Evolutionary conservation across 2,888 invertebrate species (phyloP), one percentile per base, ranked within the genome.

Genomic region (Smittia aterrima): DNA sequence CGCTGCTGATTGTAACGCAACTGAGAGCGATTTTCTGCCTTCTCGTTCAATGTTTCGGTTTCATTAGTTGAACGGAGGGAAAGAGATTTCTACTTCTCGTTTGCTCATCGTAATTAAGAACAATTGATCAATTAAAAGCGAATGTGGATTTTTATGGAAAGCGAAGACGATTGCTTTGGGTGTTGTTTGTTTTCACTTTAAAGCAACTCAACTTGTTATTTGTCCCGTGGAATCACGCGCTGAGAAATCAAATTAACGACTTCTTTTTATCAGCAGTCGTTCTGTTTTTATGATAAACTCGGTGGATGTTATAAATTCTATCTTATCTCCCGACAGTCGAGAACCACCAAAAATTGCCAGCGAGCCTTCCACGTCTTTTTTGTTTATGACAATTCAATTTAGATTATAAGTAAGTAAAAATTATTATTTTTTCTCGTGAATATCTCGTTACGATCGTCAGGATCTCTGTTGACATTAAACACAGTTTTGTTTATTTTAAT

Each of bases 51-150:
- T 70, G 11, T 27, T 41, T 38, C 58, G 20, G 25, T 27, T 62
- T 54, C 47, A 47, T 47, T 47, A 47, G 16, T n/a, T n/a, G 16
- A 2, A 47, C 1, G 2, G 32, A 32, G 32, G 32, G 47, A 22
- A 38, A 72, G n/a, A n/a, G 72, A 72, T 62, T 72, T 72, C 27
- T 32, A 18, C 54, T 58, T 58, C 58, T 58, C 58, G 58, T 58
- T 72, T 22, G 71, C 66, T 38, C 47, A 47, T 66, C 32, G 38
- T 62, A 62, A 72, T 72, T 72, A 72, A 72, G 38, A 38, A n/a
- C 72, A 72, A 72, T 72, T 72, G 72, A 62, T 72, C 54, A 72
- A 72, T 72, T 72, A 72, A 72, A 24, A 25, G n/a, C 58, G 32
- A 62, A 58, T 58, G 22, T 71, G 27, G 67, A 66, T 47, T 47